Evolutionary conservation across 2,797 vertebrate genomes (phyloP).

Genomic region (Coranthus polyacanthus): DNA sequence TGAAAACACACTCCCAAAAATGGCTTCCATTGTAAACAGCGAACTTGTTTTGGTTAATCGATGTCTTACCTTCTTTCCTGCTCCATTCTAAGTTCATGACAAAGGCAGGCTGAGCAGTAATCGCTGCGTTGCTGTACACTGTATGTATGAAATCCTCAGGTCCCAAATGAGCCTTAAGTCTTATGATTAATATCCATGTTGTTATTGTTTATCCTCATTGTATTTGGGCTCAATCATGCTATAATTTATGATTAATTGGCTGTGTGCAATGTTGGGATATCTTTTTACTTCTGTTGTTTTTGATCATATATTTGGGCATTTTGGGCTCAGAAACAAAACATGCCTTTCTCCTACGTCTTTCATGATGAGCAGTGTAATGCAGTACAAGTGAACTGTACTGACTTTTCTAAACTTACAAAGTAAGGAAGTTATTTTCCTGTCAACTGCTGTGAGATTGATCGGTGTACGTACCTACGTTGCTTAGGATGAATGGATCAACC

Average conservation of each 20-base stretch:
- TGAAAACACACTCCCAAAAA: constrained; percentile 24
- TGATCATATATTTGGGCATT: constrained; percentile 45
- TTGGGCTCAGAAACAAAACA: constrained; percentile 63
- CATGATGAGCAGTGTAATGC: constrained; percentile 68
- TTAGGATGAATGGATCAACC: constrained; percentile 75
- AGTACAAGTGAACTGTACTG: constrained; percentile 60
- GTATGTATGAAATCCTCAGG: constrained; percentile 87
- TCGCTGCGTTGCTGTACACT: constrained; percentile 61
- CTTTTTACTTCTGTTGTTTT: constrained; percentile 44
- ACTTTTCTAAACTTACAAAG: constrained; percentile 69
- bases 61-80: constrained; percentile 61
- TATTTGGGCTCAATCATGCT: constrained; percentile 55
- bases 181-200: constrained; percentile 68
- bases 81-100: constrained; percentile 59
- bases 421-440: constrained; percentile 60
- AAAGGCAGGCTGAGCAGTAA: constrained; percentile 53
- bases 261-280: constrained; percentile 19
- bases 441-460: constrained; percentile 72
- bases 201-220: constrained; percentile 39
- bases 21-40: constrained; percentile 63
- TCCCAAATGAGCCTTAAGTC: constrained; percentile 88
- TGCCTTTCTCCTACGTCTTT: constrained; percentile 61
- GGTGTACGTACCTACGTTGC: constrained; percentile 64
- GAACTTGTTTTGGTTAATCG: constrained; percentile 60
- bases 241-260: constrained; percentile 49